Evolutionary conservation across 2,888 invertebrate species (phyloP).

Genomic region (Netelia fuscicornis): DNA sequence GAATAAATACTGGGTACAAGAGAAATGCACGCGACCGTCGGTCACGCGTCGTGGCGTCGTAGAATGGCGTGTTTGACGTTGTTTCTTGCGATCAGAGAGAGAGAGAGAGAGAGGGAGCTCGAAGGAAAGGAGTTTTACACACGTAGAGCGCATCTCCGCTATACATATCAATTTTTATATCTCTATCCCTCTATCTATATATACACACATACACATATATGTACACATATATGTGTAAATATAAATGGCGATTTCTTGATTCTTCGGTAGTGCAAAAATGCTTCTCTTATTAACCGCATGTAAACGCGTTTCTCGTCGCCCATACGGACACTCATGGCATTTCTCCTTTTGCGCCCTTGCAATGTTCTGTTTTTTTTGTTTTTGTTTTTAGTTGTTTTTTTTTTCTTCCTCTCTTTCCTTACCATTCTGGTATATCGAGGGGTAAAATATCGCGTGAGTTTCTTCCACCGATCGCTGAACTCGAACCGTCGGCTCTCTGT

Average conservation of each 20-base stretch:
- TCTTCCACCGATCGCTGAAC: constrained; percentile 71
- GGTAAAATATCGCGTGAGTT: constrained; percentile 72
- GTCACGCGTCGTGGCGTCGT: constrained; percentile 71
- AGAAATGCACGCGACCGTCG: constrained; percentile 66
- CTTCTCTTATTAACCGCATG: constrained; percentile 56
- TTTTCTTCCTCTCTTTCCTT: constrained; percentile 32
- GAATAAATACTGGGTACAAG: not conserved
- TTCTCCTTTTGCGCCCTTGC: constrained; percentile 34
- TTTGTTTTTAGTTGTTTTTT: not conserved
- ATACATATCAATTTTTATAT: constrained; percentile 26
- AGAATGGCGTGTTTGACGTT: constrained; percentile 71
- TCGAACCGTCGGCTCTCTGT: constrained; percentile 47
- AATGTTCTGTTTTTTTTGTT: constrained; percentile 9
- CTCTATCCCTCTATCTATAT: constrained; percentile 41
- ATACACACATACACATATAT: constrained; percentile 39
- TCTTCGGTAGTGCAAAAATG: constrained; percentile 36
- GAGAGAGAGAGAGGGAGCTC: not conserved
- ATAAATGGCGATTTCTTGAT: constrained; percentile 27
- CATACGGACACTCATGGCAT: constrained; percentile 53
- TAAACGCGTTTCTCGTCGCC: constrained; percentile 46
- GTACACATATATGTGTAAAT: constrained; percentile 55
- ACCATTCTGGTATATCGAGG: constrained; percentile 46
- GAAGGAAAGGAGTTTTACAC: constrained; percentile 57
- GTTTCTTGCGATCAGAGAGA: constrained; percentile 38
- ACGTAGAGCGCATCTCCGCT: constrained; percentile 70